Base-by-base conservation (phyloP, 2,888 invertebrate genomes). In the Mystacides longicornis region DNA sequence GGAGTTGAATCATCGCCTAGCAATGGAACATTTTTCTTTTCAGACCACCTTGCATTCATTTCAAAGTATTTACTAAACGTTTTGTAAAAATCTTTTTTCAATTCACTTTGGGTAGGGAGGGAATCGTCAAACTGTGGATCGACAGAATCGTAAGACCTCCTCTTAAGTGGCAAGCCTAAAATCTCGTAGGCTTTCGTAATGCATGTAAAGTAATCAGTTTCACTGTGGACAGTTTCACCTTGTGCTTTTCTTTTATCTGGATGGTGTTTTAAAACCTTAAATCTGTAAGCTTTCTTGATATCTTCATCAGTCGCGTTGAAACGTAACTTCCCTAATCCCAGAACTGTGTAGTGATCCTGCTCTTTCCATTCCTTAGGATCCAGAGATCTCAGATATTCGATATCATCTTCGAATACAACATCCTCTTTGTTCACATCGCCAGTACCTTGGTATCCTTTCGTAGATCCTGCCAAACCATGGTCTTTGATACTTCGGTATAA, bases 331-430 rank as follows among this genome's bases (percentile, higher is more conserved):
- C 85, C 86, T 65, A 99, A 81, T 51, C 99, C 98, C 58, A 99
- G 76, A 16, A 99, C 95, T 33, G 88, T 89, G 72, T 98, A 98
- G 71, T 98, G 98, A 72, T 98, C 98, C 74, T 98, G 97, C 65
- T 91, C 85, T 78, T 96, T 97, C 96, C 96, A 98, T 66, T 94
- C 90, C 70, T 91, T 94, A 2, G 97, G 97, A 73, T 97, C 93
- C 62, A 97, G 75, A 58, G 90, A 90, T 62, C 89, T 80, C 60
- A 97, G 77, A 69, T 91, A 93, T 55, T 84, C 82, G 7, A 92
- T 81, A 71, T 93, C 89, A 64, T 52, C 54, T 9, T 53, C 74
- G 59, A 77, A 75, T 42, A 71, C 67, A 18, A 73, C 69, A 65
- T 75, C 75, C 56, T 74, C 72, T 4, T 72, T 67, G 62, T 77